Percentiles rank a stretch among this genome's conserved stretches.
Evolutionary conservation across 2,888 invertebrate species (phyloP).

Genomic region (Hemistola chrysoprasaria): DNA sequence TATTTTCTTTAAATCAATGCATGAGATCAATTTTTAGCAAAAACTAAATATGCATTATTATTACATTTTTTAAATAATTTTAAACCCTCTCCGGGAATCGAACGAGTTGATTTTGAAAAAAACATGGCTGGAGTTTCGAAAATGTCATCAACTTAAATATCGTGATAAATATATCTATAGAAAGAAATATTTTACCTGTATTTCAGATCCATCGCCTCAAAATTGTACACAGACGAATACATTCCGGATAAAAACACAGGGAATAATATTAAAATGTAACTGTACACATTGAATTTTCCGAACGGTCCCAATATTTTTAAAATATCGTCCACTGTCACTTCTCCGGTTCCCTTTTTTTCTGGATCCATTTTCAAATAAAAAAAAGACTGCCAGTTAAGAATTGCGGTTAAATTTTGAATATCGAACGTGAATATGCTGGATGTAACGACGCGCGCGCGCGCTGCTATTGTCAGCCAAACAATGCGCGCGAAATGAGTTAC

Average conservation of each 20-base stretch:
- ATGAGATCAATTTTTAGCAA: no score
- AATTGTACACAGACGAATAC: conserved; percentile 74
- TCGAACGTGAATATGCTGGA: conserved; percentile 33
- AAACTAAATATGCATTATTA: no score
- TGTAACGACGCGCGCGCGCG: conserved; percentile 45
- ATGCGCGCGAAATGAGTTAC: conserved; percentile 47
- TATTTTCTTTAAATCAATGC: no score
- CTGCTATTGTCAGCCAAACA: conserved; percentile 43
- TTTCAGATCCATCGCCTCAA: conserved; percentile 71
- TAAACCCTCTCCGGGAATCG: no score
- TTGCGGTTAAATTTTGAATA: conserved; percentile 24
- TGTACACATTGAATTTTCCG: conserved; percentile 64
- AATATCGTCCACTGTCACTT: conserved; percentile 73
- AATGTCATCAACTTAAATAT: no score
- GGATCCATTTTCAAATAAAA: conserved; percentile 57
- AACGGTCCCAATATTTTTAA: conserved; percentile 66
- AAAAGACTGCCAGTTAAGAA: no score
- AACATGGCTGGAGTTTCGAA: no score
- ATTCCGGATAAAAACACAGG: conserved; percentile 71
- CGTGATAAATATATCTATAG: no score
- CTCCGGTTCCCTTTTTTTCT: conserved; percentile 57
- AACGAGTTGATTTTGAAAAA: no score
- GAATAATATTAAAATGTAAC: conserved; percentile 61
- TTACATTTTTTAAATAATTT: no score
- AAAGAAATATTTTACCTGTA: conserved; percentile 53